These are phyloP conservation scores for Octomys mimax DNA, from an alignment of 2,797 vertebrate species.

Conservation along the genomic window DNA sequence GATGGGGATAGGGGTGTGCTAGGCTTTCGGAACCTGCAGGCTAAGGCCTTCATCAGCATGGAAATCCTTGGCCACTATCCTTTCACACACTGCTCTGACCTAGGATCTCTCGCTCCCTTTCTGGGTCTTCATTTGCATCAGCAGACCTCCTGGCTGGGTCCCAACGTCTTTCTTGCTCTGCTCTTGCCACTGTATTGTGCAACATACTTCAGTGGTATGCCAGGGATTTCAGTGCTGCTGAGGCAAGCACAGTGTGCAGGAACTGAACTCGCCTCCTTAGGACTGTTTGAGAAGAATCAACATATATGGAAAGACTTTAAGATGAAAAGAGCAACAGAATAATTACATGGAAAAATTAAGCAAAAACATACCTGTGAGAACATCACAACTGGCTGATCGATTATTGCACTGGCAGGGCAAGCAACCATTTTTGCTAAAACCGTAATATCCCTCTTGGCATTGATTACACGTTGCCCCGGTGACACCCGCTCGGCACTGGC, in stretches of 20 bases:
- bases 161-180: neutral
- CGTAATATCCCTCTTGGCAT: slow-evolving; percentile 94
- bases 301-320: neutral
- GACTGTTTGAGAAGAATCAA: slow-evolving; percentile 51
- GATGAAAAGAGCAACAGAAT: slow-evolving; percentile 44
- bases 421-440: slow-evolving; percentile 92
- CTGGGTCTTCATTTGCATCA: neutral
- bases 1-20: neutral
- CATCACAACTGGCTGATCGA: slow-evolving; percentile 93
- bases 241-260: neutral
- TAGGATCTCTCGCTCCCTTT: neutral
- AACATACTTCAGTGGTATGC: neutral
- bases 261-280: neutral
- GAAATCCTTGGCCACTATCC: slow-evolving; percentile 34
- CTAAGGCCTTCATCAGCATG: neutral
- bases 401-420: slow-evolving; percentile 94
- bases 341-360: slow-evolving; percentile 6
- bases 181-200: slow-evolving; percentile 42
- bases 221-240: neutral
- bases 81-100: neutral
- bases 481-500: slow-evolving; percentile 94
- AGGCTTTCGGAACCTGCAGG: neutral
- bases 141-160: neutral
- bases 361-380: slow-evolving; percentile 86
- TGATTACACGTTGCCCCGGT: slow-evolving; percentile 93